Percentiles rank a stretch among this genome's conserved stretches.
These are phyloP conservation scores for Cichlasoma orientale DNA, from an alignment of 2,797 vertebrate genomes.

Conservation along the genomic window DNA sequence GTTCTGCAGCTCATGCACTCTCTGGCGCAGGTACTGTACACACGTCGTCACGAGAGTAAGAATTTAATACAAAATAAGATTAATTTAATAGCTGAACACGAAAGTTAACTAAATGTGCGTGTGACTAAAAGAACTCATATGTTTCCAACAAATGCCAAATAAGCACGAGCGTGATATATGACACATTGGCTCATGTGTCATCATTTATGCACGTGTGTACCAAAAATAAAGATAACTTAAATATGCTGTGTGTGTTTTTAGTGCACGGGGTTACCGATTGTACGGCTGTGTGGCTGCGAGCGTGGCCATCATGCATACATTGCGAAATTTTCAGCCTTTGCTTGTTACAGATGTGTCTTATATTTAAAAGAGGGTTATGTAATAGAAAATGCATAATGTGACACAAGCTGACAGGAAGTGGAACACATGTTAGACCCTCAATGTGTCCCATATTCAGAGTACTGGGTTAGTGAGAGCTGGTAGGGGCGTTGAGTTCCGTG, in stretches of 20 bases:
- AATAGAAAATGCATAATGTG: constrained; percentile 17
- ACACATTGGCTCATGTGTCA: background rate
- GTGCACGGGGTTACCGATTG: background rate
- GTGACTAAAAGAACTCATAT: no score
- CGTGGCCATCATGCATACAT: background rate
- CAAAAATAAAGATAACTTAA: background rate
- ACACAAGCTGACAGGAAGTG: constrained; percentile 40
- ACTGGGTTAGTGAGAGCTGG: constrained; percentile 22
- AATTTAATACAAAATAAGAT: background rate
- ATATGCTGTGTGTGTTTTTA: background rate
- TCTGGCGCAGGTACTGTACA: background rate
- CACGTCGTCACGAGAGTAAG: background rate
- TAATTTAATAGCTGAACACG: background rate
- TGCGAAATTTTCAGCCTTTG: background rate
- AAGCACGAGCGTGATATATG: background rate
- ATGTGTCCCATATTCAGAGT: constrained; percentile 48
- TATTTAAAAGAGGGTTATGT: constrained; percentile 15
- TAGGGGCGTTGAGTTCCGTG: constrained; percentile 35
- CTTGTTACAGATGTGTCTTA: constrained; percentile 11
- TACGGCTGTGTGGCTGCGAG: background rate
- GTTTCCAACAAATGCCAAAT: background rate
- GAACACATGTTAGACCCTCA: constrained; percentile 3
- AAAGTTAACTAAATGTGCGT: background rate
- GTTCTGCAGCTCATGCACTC: background rate
- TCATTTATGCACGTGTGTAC: background rate